Conservation (phyloP, 2,888 invertebrate species). For the Chesias legatella region DNA sequence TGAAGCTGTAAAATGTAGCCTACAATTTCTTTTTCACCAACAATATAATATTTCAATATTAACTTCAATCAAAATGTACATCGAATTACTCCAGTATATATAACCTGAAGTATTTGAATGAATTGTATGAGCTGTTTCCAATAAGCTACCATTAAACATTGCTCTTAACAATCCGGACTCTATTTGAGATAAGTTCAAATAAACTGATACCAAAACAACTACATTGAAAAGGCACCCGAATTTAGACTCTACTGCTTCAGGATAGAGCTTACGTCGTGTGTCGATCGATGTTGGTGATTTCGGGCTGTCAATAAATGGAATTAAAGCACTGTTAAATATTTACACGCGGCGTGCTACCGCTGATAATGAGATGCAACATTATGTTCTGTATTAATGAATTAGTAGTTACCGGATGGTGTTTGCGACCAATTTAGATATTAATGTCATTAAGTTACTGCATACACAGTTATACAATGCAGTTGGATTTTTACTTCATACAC, state of each 20-base stretch:
- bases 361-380: conserved; percentile 47
- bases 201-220: conserved; percentile 23
- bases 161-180: conserved; percentile 43
- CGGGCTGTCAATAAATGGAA: conserved; percentile 38
- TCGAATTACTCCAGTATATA: no score
- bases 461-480: neutral
- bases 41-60: no score
- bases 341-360: conserved; percentile 43
- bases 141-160: conserved; percentile 31
- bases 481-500: no score
- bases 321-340: conserved; percentile 55
- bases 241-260: conserved; percentile 1
- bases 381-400: conserved; percentile 24
- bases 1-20: no score
- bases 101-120: neutral
- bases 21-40: no score
- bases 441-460: conserved; percentile 9
- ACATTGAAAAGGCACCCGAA: neutral
- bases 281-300: conserved; percentile 2
- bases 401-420: conserved; percentile 24
- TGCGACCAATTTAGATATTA: conserved; percentile 19
- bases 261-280: conserved; percentile 2
- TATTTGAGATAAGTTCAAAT: conserved; percentile 35
- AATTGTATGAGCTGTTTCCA: conserved; percentile 2
- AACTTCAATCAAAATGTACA: no score